Base-by-base conservation (phyloP, 2,888 invertebrate species). In the Agrotis clavis region DNA sequence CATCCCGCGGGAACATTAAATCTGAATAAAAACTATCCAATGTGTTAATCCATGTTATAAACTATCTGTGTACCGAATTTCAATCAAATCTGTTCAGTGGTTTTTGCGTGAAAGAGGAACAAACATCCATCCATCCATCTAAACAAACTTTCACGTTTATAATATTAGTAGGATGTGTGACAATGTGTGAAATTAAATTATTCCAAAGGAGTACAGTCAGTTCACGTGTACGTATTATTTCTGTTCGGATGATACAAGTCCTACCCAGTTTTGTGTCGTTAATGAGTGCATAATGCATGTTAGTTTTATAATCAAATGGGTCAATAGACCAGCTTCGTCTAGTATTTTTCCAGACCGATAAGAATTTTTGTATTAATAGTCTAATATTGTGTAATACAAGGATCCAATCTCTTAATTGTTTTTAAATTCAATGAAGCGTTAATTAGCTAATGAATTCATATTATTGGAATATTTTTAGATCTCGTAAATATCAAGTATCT, bases 341-440 rank as follows among this genome's bases (percentile, higher is more conserved):
- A 51, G 64, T 70, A 67, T 13, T 80, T 71, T 79, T 79, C 79
- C 79, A 65, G n/a, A 25, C 14, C 53, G 79, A 79, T 79, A 71
- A 75, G 53, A 35, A 35, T 53, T 75, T 79, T 67, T 11, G 45
- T 77, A 21, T 53, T 7, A 53, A 64, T 3, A 41, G 35, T 19
- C 21, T 54, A 67, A 60, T 50, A 19, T 25, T 73, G 13, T 59
- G 30, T 25, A 30, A 54, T 16, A 41, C 41, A 41, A 21, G 16
- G 19, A 19, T 16, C 16, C 6, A 45, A 45, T 41, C 19, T 41
- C 50, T n/a, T n/a, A n/a, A 14, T 56, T 14, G 13, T 56, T 19
- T 16, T 35, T 19, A 59, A 11, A 30, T 2, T 25, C 41, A 45
- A 19, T 21, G 45, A 41, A 48, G 0, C 7, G 16, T 16, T 16